Base-by-base conservation (phyloP, 2,888 invertebrate species). In the Odontothrips loti region DNA sequence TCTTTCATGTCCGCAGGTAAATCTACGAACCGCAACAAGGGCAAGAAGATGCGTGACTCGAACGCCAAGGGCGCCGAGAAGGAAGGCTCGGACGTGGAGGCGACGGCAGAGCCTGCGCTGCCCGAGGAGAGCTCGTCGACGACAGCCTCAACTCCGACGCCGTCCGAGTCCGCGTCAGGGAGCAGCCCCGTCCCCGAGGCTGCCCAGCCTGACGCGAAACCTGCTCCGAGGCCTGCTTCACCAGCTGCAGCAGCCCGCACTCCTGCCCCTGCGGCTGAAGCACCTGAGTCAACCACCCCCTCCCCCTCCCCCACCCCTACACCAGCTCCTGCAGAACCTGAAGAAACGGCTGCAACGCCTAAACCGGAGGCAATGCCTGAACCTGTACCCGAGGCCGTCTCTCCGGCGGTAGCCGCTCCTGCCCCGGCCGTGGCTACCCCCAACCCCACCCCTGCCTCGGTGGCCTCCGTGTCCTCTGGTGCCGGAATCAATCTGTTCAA, bases 1-100 rank as follows among this genome's bases (percentile, higher is more conserved):
- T 58, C n/a, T 63, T 63, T 12, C 20, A 17, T 81, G 20, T 47
- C 82, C 79, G 2, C 78, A 82, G 82, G 81, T 80, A 81, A 81
- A 27, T 81, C 81, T 79, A 51, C 81, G 15, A 47, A 81, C 43
- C 82, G 48, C 83, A 89, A 87, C 83, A 89, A 88, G 83, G 87
- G 87, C 29, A 88, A 88, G 83, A 90, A 90, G 85, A 88, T 88
- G 84, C 88, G 88, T 82, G 90, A 90, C 82, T 85, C 90, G 43
- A 91, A 90, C 85, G 87, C 89, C 82, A 90, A 89, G 84, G 90
- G 90, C 82, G 89, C 90, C 79, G 90, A 89, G 83, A 91, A 91
- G 85, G 91, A 91, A 85, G 90, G 90, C 83, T 90, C 90, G 47
- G 91, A 91, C 82, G 90, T 91, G 91, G 91, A 91, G 85, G 90